Evolutionary conservation across 2,797 vertebrate genomes (phyloP), one percentile per base, ranked within the genome.

Genomic region (Rhadinocentrus ornatus): DNA sequence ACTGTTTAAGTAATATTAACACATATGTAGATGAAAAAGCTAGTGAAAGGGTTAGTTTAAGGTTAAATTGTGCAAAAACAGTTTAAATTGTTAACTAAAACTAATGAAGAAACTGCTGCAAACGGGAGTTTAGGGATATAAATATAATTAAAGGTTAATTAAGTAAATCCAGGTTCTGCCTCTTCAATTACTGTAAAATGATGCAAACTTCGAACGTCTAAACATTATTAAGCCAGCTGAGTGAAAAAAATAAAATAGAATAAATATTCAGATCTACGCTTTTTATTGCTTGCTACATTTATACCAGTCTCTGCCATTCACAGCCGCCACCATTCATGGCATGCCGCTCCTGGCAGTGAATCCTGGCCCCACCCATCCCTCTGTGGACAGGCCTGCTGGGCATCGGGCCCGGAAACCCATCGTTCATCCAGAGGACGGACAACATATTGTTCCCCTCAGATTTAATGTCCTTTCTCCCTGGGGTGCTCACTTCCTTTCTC

Each of bases 361-460:
- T 70, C 29, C 11, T 31, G 62, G 67, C 73, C 81, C 72, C 71
- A 63, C 76, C 75, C 71, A 66, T 24, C 63, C 61, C 69, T 84
- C 71, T 56, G 75, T 39, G 57, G 77, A 85, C 64, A 27, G 26
- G 73, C 79, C 29, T 50, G 78, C 83, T 88, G 90, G 89, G 90
- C 86, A 61, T 46, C 58, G 18, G 68, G 88, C 91, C 91, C 85
- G 72, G 86, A 86, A 85, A 69, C 70, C 83, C 84, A 91, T 93
- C 65, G 84, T 84, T 93, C 88, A 93, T 91, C 82, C 85, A 85
- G 89, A 84, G 84, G 90, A 92, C 75, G 75, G 88, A 88, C 84
- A 90, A 90, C 92, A 92, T 92, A 94, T 93, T 94, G 93, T 93
- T 91, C 85, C 83, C 77, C 86, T 91, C 88, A 93, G 94, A 94